Percentiles rank a stretch among this genome's conserved stretches.
Conservation (phyloP, 2,797 vertebrate genomes). For the Malacoraja senta region DNA sequence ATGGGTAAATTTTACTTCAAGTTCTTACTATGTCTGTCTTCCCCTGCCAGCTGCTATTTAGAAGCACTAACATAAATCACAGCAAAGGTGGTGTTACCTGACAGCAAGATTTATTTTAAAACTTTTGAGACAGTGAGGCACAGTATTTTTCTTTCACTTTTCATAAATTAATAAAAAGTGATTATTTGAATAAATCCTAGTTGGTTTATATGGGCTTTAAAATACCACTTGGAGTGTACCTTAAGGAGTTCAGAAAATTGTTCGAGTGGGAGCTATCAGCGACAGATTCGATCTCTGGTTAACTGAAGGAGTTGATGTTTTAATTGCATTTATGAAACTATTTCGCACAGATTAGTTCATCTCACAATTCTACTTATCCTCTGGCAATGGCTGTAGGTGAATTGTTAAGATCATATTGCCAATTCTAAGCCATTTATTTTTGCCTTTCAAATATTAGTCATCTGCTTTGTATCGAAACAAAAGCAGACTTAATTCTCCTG, state of each 20-base stretch:
- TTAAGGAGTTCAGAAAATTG: neutral
- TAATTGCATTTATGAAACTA: conserved; percentile 15
- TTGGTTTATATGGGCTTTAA: neutral
- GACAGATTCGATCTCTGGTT: neutral
- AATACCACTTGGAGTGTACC: neutral
- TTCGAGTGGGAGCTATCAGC: neutral
- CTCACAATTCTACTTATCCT: neutral
- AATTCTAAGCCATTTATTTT: neutral
- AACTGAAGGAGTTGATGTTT: neutral
- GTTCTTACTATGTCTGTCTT: neutral
- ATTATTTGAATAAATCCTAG: neutral
- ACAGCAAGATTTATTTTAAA: neutral
- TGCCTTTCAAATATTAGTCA: conserved; percentile 7
- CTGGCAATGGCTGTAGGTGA: neutral
- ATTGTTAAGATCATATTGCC: neutral
- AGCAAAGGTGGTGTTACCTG: neutral
- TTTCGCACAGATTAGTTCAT: neutral
- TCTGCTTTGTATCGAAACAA: neutral
- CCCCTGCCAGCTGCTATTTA: no score
- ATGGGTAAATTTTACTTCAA: neutral
- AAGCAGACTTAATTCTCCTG: neutral
- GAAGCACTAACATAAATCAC: neutral
- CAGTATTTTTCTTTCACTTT: neutral
- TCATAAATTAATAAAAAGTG: neutral
- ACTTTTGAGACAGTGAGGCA: neutral